phyloP scores from a whole-genome alignment of 2,888 invertebrate species.

The Sinohyriopsis cumingii region DNA sequence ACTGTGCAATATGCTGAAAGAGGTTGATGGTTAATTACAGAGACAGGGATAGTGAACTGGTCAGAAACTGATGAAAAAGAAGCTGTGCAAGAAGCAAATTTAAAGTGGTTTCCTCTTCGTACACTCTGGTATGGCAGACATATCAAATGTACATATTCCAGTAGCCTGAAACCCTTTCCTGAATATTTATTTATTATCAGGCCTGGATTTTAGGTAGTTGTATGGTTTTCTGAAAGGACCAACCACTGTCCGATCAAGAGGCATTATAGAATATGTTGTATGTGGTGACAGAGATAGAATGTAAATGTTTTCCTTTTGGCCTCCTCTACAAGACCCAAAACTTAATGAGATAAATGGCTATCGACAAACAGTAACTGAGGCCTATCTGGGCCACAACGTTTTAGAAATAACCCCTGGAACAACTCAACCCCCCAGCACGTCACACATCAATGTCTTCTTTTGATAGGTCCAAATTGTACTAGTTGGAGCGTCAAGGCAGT shows the following conservation, averaged over 20 bases:
- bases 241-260: conserved; percentile 29
- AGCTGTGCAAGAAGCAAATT: no score
- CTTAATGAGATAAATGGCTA: conserved; percentile 42
- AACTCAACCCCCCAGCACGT: conserved; percentile 34
- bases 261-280: conserved; percentile 28
- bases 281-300: conserved; percentile 32
- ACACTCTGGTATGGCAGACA: no score
- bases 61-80: no score
- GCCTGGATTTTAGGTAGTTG: conserved; percentile 1
- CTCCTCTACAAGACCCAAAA: conserved; percentile 27
- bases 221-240: conserved; percentile 27
- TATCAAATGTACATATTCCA: no score
- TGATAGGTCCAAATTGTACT: conserved; percentile 37
- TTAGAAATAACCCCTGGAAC: conserved; percentile 40
- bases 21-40: no score
- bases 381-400: conserved; percentile 38
- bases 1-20: no score
- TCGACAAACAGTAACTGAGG: conserved; percentile 47
- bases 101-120: no score
- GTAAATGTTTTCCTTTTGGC: conserved; percentile 33
- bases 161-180: no score
- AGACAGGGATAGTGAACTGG: no score
- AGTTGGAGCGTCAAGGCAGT: conserved; percentile 24
- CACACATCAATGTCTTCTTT: conserved; percentile 43
- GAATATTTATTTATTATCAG: no score